phyloP scores from a whole-genome alignment of 2,797 vertebrate species.

The Platalea minor region DNA sequence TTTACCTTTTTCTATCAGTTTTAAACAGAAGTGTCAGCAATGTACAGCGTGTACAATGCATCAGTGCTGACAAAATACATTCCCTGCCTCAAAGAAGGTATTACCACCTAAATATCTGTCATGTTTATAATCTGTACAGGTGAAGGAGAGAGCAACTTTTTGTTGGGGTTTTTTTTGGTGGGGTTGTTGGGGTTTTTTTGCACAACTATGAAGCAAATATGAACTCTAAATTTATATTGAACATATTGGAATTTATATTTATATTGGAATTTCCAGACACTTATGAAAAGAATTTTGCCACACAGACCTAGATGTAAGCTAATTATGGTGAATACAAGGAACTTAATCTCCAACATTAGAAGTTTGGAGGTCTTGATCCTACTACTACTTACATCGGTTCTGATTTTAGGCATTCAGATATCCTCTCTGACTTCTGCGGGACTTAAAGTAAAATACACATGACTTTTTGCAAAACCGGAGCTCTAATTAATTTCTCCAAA shows the following conservation, averaged over 20 bases:
- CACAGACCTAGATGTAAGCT: not conserved
- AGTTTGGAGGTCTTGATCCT: not conserved
- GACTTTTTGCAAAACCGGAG: not conserved
- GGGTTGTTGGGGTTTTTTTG: not conserved
- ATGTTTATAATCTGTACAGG: not conserved
- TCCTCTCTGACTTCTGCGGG: not conserved
- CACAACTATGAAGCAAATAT: not conserved
- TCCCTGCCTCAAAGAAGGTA: not conserved
- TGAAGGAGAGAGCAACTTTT: not conserved
- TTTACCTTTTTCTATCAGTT: not conserved
- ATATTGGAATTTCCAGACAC: not conserved
- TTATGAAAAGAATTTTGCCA: not conserved
- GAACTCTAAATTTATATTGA: not conserved
- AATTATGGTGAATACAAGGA: not conserved
- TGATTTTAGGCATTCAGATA: not conserved
- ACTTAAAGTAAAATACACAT: not conserved
- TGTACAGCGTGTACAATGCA: not conserved
- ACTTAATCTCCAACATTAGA: not conserved
- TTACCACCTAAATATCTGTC: not conserved
- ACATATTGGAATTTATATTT: too few relatives aligned
- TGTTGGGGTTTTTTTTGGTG: not conserved
- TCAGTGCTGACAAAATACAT: slow-evolving; percentile 9
- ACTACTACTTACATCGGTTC: not conserved
- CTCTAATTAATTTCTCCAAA: not conserved
- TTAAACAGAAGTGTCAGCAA: not conserved